Percentiles rank a stretch among this genome's conserved stretches.
These are phyloP conservation scores for Copidosoma floridanum DNA, from an alignment of 1,140 invertebrate species.

Conservation along the genomic window DNA sequence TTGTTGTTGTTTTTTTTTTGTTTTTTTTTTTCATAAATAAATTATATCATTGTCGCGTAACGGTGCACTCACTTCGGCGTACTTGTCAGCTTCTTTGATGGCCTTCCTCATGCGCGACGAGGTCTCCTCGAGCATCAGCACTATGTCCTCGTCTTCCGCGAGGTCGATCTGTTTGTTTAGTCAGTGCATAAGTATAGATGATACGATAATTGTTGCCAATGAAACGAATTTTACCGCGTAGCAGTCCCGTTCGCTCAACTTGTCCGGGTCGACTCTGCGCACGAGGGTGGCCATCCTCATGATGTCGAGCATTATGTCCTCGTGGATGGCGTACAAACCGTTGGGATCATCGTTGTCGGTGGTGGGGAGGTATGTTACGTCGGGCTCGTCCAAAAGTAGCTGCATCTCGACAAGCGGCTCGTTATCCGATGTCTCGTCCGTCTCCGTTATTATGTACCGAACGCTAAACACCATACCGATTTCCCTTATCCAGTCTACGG, in stretches of 20 bases:
- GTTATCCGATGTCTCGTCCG: conserved; percentile 41
- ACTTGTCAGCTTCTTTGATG: conserved; percentile 35
- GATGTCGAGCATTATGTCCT: conserved; percentile 62
- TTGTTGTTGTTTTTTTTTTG: no score
- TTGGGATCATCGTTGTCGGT: conserved; percentile 60
- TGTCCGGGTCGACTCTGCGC: conserved; percentile 58
- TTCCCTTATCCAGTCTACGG: no score
- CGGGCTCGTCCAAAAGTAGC: conserved; percentile 63
- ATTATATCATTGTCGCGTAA: not conserved
- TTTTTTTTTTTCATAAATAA: conserved; percentile 16
- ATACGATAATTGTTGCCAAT: no score
- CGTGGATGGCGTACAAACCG: conserved; percentile 63
- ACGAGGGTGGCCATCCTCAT: conserved; percentile 71
- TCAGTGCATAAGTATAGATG: no score
- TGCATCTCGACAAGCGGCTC: conserved; percentile 63
- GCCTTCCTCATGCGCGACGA: conserved; percentile 43
- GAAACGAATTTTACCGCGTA: conserved; percentile 45
- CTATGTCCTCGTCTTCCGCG: conserved; percentile 42
- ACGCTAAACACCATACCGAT: no score
- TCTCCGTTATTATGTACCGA: conserved; percentile 55
- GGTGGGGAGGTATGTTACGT: conserved; percentile 65
- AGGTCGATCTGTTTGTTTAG: conserved; percentile 38
- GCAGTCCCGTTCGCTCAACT: conserved; percentile 33
- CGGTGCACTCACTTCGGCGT: not conserved
- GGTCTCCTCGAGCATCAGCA: conserved; percentile 49